Evolutionary conservation across 1,140 invertebrate species (phyloP), one percentile per base, ranked within the genome.

Genomic region (Drosophila biarmipes): DNA sequence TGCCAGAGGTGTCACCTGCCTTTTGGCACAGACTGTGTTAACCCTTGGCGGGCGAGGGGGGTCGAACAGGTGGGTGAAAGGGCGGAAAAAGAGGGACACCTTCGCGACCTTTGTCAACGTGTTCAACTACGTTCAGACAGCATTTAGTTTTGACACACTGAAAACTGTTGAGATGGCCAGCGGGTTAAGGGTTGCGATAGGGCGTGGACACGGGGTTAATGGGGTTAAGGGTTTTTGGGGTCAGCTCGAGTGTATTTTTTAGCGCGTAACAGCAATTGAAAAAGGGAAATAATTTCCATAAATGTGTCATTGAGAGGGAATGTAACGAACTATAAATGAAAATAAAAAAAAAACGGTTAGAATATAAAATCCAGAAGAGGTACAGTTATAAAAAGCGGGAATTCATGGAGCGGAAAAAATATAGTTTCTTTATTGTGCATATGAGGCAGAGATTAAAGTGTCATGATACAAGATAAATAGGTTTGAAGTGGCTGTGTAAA

Each of bases 71-170:
- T 37, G 8, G 38, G 38, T 53, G 37, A 7, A 49, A 10, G 21
- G n/a, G 40, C n/a, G 31, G 17, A 42, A 63, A 86, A 73, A 67
- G 81, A 58, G 80, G 64, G 48, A 58, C 66, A 69, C 63, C 63
- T 69, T 34, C 63, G 52, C 69, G 82, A 81, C 81, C 82, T 86
- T 87, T 86, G 81, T 86, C 81, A 86, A 86, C 76, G 62, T 61
- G 57, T 80, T 84, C 78, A 73, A 73, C 66, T 31, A 58, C 63
- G 27, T 27, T 72, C 49, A 45, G 46, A 45, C 67, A 61, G 43
- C 63, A 46, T 78, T 82, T 84, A 71, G 57, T 78, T 69, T 49
- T 57, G 53, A 69, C 66, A 69, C 66, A 55, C 24, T 68, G 62
- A 67, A 69, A 68, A 68, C 66, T 37, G 49, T 69, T 67, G 48